Conservation (phyloP, 1,140 invertebrate species). For the Laodelphax striatellus region DNA sequence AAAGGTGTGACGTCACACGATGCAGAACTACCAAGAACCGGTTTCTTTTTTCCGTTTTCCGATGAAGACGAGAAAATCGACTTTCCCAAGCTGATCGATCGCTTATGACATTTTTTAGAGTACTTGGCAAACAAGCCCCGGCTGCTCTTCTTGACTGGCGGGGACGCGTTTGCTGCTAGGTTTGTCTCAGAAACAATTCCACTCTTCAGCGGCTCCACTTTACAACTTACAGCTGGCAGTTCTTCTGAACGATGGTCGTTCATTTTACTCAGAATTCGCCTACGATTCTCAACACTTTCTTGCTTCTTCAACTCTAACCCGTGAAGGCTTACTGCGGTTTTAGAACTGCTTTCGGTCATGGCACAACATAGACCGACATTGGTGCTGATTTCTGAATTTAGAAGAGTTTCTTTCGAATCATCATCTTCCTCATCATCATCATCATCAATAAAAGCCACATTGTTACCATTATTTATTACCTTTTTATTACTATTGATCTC, state of each 20-base stretch:
- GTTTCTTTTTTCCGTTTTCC: constrained; percentile 6
- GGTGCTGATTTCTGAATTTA: constrained; percentile 14
- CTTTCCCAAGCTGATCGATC: constrained; percentile 20
- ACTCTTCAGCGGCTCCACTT: neutral
- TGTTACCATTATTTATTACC: neutral
- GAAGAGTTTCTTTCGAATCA: neutral
- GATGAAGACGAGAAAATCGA: constrained; percentile 5
- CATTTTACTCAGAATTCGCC: constrained; percentile 10
- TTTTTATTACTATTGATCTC: neutral
- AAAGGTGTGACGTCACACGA: constrained; percentile 4
- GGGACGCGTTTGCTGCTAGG: neutral
- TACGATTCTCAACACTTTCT: constrained; percentile 9
- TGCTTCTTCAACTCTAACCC: constrained; percentile 7
- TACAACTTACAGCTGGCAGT: constrained; percentile 24
- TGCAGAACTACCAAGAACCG: constrained; percentile 4
- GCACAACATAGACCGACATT: constrained; percentile 25
- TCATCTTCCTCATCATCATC: neutral
- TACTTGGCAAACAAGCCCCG: constrained; percentile 3
- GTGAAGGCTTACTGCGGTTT: constrained; percentile 12
- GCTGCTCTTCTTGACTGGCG: neutral
- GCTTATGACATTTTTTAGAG: constrained; percentile 14
- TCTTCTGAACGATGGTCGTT: constrained; percentile 23
- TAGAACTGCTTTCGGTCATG: constrained; percentile 20
- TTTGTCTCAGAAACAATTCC: constrained; percentile 11
- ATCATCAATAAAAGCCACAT: neutral